Percentiles rank a stretch among this genome's conserved stretches.
Evolutionary conservation across 1,140 invertebrate genomes (phyloP).

Genomic region (Leptinotarsa texana): DNA sequence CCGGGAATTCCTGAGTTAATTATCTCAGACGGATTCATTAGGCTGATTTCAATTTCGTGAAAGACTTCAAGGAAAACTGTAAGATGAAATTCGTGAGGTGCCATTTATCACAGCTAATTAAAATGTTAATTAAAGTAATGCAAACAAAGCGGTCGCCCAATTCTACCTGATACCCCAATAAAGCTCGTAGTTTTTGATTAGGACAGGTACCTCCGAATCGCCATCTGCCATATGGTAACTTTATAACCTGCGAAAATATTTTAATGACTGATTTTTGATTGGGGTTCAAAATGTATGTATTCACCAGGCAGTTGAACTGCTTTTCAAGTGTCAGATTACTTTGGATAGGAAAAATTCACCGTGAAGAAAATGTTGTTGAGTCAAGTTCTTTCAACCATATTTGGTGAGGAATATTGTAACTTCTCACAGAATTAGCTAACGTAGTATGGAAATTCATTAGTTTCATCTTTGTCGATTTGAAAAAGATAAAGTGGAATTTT

Average conservation of each 20-base stretch:
- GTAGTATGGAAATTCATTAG: no score
- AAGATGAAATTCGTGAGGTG: conserved; percentile 10
- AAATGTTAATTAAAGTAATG: conserved; percentile 18
- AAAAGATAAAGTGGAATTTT: no score
- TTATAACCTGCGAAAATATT: not conserved
- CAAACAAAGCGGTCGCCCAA: conserved; percentile 3
- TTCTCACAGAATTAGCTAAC: no score
- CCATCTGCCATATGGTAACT: conserved; percentile 14
- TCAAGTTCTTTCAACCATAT: no score
- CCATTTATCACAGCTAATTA: conserved; percentile 20
- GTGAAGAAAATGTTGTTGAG: no score
- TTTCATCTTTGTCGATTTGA: no score
- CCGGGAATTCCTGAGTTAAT: conserved; percentile 1
- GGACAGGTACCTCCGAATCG: not conserved
- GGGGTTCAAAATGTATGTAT: not conserved
- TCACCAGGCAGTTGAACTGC: not conserved
- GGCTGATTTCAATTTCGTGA: conserved; percentile 14
- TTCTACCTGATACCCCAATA: conserved; percentile 10
- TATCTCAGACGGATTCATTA: conserved; percentile 13
- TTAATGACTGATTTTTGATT: conserved; percentile 13
- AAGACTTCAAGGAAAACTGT: not conserved
- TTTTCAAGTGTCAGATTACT: no score
- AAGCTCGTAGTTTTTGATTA: not conserved
- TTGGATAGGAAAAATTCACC: no score
- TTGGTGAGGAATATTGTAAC: no score